phyloP scores from a whole-genome alignment of 2,113 vertebrate genomes.

The Heptranchias perlo region DNA sequence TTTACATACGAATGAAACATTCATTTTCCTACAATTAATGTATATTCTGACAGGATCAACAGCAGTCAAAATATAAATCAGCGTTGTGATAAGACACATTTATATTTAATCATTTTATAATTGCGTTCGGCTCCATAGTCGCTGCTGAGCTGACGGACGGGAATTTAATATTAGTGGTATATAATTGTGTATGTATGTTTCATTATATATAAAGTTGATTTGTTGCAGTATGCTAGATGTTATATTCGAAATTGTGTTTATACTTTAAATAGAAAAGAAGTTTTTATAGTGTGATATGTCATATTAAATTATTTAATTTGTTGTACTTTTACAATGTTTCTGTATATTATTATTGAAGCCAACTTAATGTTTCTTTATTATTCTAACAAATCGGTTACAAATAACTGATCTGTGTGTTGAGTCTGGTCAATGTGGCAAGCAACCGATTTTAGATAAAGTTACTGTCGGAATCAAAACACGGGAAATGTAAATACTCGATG shows the following conservation, averaged over 20 bases:
- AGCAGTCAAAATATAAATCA: neutral
- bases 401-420: neutral
- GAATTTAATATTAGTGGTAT: neutral
- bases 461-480: neutral
- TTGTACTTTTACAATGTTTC: neutral
- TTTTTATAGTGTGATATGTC: neutral
- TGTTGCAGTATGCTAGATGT: neutral
- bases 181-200: neutral
- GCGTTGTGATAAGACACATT: neutral
- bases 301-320: conserved; percentile 1
- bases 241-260: neutral
- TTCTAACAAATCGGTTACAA: neutral
- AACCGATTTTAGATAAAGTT: neutral
- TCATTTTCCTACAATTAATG: neutral
- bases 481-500: neutral
- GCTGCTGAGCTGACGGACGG: neutral
- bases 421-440: neutral
- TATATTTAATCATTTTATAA: neutral
- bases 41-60: neutral
- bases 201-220: neutral
- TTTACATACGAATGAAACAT: neutral
- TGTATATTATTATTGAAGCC: neutral
- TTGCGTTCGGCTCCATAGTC: neutral
- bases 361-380: neutral
- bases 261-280: neutral